Percentiles rank a stretch among this genome's conserved stretches.
phyloP scores from a whole-genome alignment of 2,113 vertebrate species.

The Nothocercus nigrocapillus region DNA sequence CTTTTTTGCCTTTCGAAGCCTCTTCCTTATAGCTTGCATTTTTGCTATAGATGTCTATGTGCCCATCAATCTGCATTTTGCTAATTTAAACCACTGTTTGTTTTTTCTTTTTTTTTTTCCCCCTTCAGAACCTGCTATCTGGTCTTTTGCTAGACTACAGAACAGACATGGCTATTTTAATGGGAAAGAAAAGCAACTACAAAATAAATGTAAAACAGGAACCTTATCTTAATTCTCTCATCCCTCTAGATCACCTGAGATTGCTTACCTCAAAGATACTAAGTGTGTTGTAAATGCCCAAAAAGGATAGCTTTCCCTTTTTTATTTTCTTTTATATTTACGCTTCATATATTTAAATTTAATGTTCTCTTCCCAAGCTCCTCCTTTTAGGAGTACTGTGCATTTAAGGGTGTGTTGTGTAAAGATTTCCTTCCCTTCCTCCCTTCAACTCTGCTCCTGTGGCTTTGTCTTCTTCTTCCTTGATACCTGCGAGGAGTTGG shows the following conservation, averaged over 20 bases:
- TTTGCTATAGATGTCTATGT: neutral
- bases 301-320: neutral
- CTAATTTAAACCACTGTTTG: neutral
- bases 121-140: constrained; percentile 10
- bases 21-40: constrained; percentile 4
- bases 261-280: neutral
- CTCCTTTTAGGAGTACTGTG: neutral
- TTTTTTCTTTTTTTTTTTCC: constrained; percentile 32
- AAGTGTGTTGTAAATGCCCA: neutral
- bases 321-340: neutral
- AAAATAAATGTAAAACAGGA: neutral
- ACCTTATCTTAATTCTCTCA: neutral
- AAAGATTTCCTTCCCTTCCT: neutral
- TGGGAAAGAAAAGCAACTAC: neutral
- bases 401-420: neutral
- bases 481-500: neutral
- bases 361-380: neutral
- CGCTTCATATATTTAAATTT: neutral
- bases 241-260: neutral
- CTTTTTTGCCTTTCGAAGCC: neutral
- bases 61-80: constrained; percentile 15
- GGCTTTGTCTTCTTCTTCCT: neutral
- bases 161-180: neutral
- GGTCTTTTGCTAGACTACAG: neutral
- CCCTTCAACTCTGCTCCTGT: neutral